These are phyloP conservation scores for Triplophysa bombifrons DNA, from an alignment of 2,797 vertebrate genomes.

Conservation along the genomic window DNA sequence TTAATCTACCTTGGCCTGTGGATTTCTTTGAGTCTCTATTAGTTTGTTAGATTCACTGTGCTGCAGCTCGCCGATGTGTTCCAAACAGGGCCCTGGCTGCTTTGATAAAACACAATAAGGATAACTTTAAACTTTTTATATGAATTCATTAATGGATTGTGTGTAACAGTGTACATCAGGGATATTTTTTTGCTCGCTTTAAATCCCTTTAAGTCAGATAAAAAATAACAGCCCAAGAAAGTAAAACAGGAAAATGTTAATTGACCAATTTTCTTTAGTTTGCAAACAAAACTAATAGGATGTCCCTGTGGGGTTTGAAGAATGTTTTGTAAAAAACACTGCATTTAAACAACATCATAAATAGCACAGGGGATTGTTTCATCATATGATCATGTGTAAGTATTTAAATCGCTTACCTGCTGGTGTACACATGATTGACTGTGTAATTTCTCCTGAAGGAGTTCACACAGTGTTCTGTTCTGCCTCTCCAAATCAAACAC, in stretches of 20 bases:
- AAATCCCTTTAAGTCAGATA: constrained; percentile 19
- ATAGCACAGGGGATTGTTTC: background rate
- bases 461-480: constrained; percentile 90
- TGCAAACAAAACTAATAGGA: constrained; percentile 45
- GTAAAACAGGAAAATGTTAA: constrained; percentile 56
- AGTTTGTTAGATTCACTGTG: constrained; percentile 76
- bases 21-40: constrained; percentile 76
- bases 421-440: constrained; percentile 84
- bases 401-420: constrained; percentile 77
- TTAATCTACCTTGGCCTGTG: constrained; percentile 78
- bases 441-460: constrained; percentile 93
- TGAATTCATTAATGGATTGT: constrained; percentile 17
- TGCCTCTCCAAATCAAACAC: constrained; percentile 95
- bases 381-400: background rate
- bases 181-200: background rate
- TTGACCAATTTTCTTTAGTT: constrained; percentile 50
- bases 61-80: constrained; percentile 73
- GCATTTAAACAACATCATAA: background rate
- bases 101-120: constrained; percentile 50
- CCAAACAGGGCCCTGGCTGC: constrained; percentile 77
- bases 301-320: constrained; percentile 15
- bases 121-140: constrained; percentile 25
- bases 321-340: constrained; percentile 39
- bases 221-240: constrained; percentile 8
- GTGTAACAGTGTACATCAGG: background rate